phyloP scores from a whole-genome alignment of 2,797 vertebrate species.

The Enteromius viviparus region DNA sequence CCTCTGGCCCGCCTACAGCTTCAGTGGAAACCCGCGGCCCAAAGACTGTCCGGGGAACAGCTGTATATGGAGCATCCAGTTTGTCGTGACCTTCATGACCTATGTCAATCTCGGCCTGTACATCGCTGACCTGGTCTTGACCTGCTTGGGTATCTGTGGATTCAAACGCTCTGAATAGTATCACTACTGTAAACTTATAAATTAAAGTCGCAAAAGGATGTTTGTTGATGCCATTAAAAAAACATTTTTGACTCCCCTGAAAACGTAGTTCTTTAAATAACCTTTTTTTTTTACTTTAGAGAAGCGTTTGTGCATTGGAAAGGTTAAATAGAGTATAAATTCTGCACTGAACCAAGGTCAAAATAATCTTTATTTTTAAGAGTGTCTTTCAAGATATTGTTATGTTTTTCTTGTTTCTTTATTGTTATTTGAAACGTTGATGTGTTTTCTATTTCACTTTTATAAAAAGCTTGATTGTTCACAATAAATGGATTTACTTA shows the following conservation, averaged over 20 bases:
- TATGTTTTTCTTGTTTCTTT: not conserved
- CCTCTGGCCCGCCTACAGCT: slow-evolving; percentile 80
- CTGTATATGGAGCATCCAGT: slow-evolving; percentile 74
- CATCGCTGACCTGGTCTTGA: slow-evolving; percentile 79
- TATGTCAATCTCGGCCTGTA: slow-evolving; percentile 84
- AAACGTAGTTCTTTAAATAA: not conserved
- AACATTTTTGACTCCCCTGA: not conserved
- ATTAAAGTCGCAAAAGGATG: not conserved
- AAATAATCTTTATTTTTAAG: not conserved
- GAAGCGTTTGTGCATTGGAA: not conserved
- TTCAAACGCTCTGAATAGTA: slow-evolving; percentile 63
- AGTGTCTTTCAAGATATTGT: not conserved
- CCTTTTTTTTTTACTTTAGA: not conserved
- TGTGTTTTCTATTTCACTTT: not conserved
- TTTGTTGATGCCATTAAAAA: not conserved
- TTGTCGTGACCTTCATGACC: slow-evolving; percentile 81
- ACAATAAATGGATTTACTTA: slow-evolving; percentile 1
- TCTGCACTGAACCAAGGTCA: not conserved
- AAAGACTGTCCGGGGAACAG: slow-evolving; percentile 43
- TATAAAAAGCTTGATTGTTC: slow-evolving; percentile 13
- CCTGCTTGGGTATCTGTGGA: slow-evolving; percentile 71
- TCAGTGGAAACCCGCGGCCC: slow-evolving; percentile 64
- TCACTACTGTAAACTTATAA: not conserved
- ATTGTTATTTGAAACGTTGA: not conserved
- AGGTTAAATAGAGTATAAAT: not conserved